Conservation (phyloP, 1,140 invertebrate species). For the Octopus sinensis region DNA sequence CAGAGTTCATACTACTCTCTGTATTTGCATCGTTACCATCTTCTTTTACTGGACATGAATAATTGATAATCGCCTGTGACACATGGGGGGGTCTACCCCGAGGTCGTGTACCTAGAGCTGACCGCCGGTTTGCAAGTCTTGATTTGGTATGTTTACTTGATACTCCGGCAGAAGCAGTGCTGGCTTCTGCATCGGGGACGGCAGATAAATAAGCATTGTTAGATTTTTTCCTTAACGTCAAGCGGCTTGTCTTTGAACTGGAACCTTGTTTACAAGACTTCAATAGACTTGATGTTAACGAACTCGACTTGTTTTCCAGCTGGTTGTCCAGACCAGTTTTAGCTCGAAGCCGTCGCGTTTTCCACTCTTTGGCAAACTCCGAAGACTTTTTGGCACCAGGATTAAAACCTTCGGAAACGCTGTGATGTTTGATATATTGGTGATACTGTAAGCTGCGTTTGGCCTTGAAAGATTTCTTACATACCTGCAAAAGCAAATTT, state of each 20-base stretch:
- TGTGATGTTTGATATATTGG: constrained; percentile 39
- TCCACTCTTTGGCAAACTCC: neutral
- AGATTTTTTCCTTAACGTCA: constrained; percentile 4
- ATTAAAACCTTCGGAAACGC: constrained; percentile 24
- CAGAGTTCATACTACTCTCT: too few species aligned
- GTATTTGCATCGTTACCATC: too few species aligned
- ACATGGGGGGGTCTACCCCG: too few species aligned
- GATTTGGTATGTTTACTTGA: too few species aligned
- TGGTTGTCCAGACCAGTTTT: constrained; percentile 17
- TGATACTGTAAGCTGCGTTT: constrained; percentile 49
- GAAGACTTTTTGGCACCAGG: constrained; percentile 22
- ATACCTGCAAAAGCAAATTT: constrained; percentile 37
- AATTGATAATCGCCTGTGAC: too few species aligned
- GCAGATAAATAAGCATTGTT: neutral
- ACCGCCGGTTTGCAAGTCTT: too few species aligned
- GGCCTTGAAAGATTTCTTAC: constrained; percentile 47
- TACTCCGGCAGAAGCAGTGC: too few species aligned
- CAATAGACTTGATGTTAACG: neutral
- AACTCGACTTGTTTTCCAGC: neutral
- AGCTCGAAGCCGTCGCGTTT: neutral
- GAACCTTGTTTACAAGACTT: neutral
- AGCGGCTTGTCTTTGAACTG: neutral
- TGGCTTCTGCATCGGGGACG: too few species aligned
- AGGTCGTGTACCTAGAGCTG: too few species aligned
- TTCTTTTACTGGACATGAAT: too few species aligned